A percentile compares a stretch with the other conserved stretches of the same genome.
Conservation (phyloP, 2,113 vertebrate species). For the Pollimyrus isidori region DNA sequence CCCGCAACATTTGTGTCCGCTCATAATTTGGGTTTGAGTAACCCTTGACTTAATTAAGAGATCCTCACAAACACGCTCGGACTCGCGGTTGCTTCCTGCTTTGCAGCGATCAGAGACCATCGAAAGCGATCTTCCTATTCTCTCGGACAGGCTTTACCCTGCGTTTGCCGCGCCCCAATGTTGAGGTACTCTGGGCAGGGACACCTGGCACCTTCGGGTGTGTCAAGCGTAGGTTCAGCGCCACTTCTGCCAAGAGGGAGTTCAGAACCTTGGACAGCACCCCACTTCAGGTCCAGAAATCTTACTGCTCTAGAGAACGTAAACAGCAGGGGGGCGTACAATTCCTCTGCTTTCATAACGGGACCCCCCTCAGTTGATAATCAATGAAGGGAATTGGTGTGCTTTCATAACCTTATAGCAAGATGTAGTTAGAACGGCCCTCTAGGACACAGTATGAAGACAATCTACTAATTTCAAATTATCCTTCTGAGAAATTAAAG, state of each 20-base stretch:
- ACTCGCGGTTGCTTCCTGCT: not conserved
- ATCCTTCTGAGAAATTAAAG: not conserved
- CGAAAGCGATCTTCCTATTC: not conserved
- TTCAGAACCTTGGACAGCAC: constrained; percentile 1
- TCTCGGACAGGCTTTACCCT: not conserved
- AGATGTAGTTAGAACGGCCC: not conserved
- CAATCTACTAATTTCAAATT: not conserved
- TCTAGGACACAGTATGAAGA: not conserved
- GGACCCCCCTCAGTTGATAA: not conserved
- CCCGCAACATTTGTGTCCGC: not conserved
- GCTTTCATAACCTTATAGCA: not conserved
- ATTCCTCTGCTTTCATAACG: not conserved
- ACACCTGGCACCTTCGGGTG: not conserved
- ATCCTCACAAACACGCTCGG: not conserved
- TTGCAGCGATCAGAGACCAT: not conserved
- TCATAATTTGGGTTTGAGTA: not conserved
- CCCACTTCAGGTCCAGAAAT: not conserved
- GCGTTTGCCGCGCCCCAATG: not conserved
- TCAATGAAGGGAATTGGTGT: not conserved
- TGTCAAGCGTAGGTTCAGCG: not conserved
- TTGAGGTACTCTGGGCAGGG: not conserved
- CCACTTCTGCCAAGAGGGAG: not conserved
- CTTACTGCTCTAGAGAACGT: not conserved
- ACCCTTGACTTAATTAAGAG: not conserved
- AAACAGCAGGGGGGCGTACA: not conserved